phyloP scores from a whole-genome alignment of 2,797 vertebrate species.

The Gorsachius magnificus region DNA sequence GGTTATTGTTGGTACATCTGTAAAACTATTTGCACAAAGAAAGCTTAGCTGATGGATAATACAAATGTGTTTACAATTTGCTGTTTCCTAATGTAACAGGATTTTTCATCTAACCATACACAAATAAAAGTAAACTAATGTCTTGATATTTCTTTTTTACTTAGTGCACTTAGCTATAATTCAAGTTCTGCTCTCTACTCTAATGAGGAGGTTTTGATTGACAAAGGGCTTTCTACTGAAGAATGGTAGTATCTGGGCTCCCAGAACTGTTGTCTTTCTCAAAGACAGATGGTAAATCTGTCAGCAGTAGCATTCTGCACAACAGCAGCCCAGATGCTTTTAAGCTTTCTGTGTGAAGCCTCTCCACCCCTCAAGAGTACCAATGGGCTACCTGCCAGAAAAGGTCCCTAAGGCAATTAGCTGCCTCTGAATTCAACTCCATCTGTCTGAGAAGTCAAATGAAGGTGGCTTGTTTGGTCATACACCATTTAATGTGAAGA shows the following conservation, averaged over 20 bases:
- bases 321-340: constrained; percentile 76
- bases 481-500: constrained; percentile 76
- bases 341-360: constrained; percentile 67
- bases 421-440: constrained; percentile 78
- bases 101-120: not conserved
- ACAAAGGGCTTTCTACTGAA: constrained; percentile 41
- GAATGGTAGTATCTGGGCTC: constrained; percentile 47
- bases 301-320: constrained; percentile 63
- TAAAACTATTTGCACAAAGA: not conserved
- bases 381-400: constrained; percentile 70
- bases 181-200: constrained; percentile 3
- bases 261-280: constrained; percentile 65
- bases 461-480: constrained; percentile 79
- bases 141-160: constrained; percentile 6
- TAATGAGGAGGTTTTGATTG: constrained; percentile 43
- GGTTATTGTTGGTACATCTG: not conserved
- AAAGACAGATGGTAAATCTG: constrained; percentile 78
- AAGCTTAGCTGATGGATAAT: not conserved
- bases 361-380: constrained; percentile 59
- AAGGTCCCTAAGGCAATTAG: constrained; percentile 74
- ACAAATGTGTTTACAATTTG: not conserved
- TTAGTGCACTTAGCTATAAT: not conserved
- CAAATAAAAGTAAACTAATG: not conserved
- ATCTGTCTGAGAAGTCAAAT: constrained; percentile 78
- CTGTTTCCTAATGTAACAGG: not conserved